These are phyloP conservation scores for Oryctes rhinoceros DNA, from an alignment of 1,140 invertebrate species.

Conservation along the genomic window DNA sequence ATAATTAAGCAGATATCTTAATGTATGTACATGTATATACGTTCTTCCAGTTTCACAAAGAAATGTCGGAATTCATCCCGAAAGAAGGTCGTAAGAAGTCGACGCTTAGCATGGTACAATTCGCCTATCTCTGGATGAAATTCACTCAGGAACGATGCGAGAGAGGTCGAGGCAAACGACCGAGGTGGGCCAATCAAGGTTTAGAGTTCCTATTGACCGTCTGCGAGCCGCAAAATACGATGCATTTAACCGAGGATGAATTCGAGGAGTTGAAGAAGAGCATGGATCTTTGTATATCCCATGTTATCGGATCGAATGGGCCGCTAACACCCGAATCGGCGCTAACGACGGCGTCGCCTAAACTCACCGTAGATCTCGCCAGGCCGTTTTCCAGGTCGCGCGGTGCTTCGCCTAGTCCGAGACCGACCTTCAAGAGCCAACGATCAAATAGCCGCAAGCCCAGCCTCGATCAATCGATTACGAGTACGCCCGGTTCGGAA, in stretches of 20 bases:
- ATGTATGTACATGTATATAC: not conserved
- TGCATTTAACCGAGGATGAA: slow-evolving; percentile 75
- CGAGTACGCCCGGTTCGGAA: not conserved
- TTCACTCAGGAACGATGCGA: slow-evolving; percentile 86
- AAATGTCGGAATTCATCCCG: slow-evolving; percentile 66
- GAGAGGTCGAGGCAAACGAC: slow-evolving; percentile 80
- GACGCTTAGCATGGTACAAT: slow-evolving; percentile 68
- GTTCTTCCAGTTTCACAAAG: slow-evolving; percentile 77
- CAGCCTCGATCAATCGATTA: slow-evolving; percentile 57
- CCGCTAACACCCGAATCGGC: slow-evolving; percentile 60
- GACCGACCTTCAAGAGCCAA: slow-evolving; percentile 57
- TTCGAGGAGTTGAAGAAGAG: slow-evolving; percentile 70
- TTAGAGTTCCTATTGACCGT: slow-evolving; percentile 85
- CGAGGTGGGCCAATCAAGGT: slow-evolving; percentile 86
- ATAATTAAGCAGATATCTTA: not conserved
- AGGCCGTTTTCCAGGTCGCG: slow-evolving; percentile 51
- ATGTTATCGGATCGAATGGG: slow-evolving; percentile 76
- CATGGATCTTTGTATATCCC: slow-evolving; percentile 74
- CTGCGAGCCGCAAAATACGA: slow-evolving; percentile 82
- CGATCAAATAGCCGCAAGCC: slow-evolving; percentile 55
- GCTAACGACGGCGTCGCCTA: slow-evolving; percentile 60
- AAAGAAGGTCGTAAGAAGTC: slow-evolving; percentile 51
- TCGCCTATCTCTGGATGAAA: slow-evolving; percentile 87
- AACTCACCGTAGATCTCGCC: slow-evolving; percentile 56
- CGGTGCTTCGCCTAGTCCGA: slow-evolving; percentile 56